Base-by-base conservation (phyloP, 2,888 invertebrate genomes). In the Epirrita christyi region DNA sequence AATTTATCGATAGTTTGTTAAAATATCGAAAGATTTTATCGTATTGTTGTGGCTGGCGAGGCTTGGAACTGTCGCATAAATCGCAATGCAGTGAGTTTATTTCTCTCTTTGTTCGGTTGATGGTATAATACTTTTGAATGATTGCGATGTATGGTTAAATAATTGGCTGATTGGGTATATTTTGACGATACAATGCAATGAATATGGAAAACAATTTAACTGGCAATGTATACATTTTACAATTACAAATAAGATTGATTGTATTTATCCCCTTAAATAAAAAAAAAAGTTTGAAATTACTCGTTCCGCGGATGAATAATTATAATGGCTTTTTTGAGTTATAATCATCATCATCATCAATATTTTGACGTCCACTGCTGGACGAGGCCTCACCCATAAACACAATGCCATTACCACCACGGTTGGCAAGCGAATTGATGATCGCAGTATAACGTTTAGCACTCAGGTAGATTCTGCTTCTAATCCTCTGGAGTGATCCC, bases 1-100 rank as follows among this genome's bases (percentile, higher is more conserved):
- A 51, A 58, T 57, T 59, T 66, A 64, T 75, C 68, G 74, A 75
- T 66, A 65, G 51, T 58, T 61, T 58, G 38, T 43, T 11, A 32
- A 50, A 59, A 57, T 62, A 62, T 63, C 63, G 66, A 63, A 54
- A 61, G 53, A 61, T 64, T 66, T 62, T 64, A 64, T 60, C 50
- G 64, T 43, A 54, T 57, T 57, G 61, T 57, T 57, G 61, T 36
- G 54, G 55, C 45, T 11, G 29, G 28, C 28, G 46, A 28, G 55
- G 52, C 44, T 57, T 44, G 54, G 10, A 49, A 42, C 37, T 51
- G 61, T 57, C 54, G 28, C 54, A 56, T 61, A 61, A 61, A 61
- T 61, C 15, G 49, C 15, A 10, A 9, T 21, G 45, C 11, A 42
- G 38, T 36, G 46, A 42, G 54, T 56, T 61, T 53, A 49, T 46